Conservation (phyloP, 2,797 vertebrate species). For the Sebastes goodei region DNA sequence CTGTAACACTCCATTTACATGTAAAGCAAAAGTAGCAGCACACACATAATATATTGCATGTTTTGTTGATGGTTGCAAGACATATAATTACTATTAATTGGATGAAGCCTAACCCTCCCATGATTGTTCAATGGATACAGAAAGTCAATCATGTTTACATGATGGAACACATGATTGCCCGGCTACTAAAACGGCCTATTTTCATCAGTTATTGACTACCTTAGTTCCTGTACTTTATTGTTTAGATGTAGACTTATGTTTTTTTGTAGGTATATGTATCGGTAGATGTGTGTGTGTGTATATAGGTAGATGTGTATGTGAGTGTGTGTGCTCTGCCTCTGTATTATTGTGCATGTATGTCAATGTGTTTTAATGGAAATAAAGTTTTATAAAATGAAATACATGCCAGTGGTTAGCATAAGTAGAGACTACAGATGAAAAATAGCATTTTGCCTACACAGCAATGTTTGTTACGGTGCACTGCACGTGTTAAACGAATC, state of each 20-base stretch:
- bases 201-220: not conserved
- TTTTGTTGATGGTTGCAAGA: not conserved
- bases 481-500: not conserved
- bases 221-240: not conserved
- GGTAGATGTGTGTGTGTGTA: too few species aligned
- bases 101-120: not conserved
- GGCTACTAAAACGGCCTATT: not conserved
- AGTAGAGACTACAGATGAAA: not conserved
- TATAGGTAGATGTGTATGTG: not conserved
- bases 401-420: not conserved
- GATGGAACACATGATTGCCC: not conserved
- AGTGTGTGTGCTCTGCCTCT: not conserved
- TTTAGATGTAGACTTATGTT: accelerated
- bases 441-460: not conserved
- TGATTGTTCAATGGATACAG: not conserved
- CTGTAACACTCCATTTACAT: too few species aligned
- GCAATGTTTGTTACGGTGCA: not conserved
- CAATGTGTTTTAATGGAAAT: not conserved
- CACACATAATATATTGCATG: not conserved
- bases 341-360: not conserved
- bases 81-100: not conserved
- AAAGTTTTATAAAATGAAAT: not conserved
- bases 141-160: not conserved
- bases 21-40: too few species aligned
- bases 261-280: too few species aligned